Percentiles rank a stretch among this genome's conserved stretches.
Evolutionary conservation across 2,888 invertebrate genomes (phyloP).

Genomic region (Acleris cristana): DNA sequence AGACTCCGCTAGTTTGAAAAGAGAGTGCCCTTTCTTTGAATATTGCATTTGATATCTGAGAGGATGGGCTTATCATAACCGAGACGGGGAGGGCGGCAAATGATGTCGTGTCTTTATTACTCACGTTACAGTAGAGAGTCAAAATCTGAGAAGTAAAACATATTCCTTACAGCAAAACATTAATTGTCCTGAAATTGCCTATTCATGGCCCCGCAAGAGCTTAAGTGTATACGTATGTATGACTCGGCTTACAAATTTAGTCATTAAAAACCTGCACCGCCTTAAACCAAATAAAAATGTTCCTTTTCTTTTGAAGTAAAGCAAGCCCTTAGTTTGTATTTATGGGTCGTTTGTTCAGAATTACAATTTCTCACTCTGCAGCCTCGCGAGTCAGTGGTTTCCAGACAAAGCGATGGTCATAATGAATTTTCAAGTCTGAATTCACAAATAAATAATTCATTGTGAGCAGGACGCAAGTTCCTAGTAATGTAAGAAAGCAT

Average conservation of each 20-base stretch:
- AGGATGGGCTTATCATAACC: constrained; percentile 60
- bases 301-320: constrained; percentile 47
- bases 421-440: constrained; percentile 71
- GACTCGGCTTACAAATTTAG: constrained; percentile 51
- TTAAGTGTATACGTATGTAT: constrained; percentile 17
- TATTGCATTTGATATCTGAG: constrained; percentile 71
- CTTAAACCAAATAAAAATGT: constrained; percentile 43
- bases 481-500: constrained; percentile 72
- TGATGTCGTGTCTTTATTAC: constrained; percentile 53
- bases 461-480: constrained; percentile 62
- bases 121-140: constrained; percentile 44
- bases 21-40: constrained; percentile 67
- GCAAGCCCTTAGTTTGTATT: constrained; percentile 58
- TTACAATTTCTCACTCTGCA: constrained; percentile 65
- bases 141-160: constrained; percentile 23
- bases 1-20: constrained; percentile 59
- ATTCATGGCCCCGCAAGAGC: constrained; percentile 25
- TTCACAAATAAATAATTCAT: constrained; percentile 79
- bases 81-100: constrained; percentile 44
- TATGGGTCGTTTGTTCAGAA: constrained; percentile 56
- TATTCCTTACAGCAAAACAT: constrained; percentile 25
- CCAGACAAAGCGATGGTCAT: constrained; percentile 61
- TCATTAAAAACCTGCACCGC: constrained; percentile 55
- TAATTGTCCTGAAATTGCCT: constrained; percentile 21
- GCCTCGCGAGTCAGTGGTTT: constrained; percentile 51